Evolutionary conservation across 2,113 vertebrate species (phyloP).

Genomic region (Mola mola): DNA sequence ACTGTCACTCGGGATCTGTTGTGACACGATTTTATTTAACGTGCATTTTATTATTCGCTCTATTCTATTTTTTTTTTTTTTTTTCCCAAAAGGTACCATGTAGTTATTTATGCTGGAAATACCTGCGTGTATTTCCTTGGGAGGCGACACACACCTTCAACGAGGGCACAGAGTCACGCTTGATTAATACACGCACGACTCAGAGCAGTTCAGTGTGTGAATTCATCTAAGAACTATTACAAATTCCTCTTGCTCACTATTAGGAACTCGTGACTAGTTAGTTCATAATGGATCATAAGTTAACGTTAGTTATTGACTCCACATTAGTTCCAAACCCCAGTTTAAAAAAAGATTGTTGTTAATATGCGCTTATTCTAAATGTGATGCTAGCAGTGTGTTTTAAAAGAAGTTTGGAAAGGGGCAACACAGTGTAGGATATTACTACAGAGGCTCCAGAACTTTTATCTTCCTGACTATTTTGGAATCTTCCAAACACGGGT

Average conservation of each 20-base stretch:
- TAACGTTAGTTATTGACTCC: not conserved
- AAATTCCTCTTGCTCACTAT: slow-evolving; percentile 8
- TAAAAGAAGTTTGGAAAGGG: too few relatives aligned
- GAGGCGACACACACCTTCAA: slow-evolving; percentile 22
- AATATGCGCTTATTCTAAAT: too few relatives aligned
- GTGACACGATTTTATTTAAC: slow-evolving; percentile 62
- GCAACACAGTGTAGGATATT: too few relatives aligned
- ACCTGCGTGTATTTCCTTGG: slow-evolving; percentile 3
- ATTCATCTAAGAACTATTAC: not conserved
- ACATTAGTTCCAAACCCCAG: too few relatives aligned
- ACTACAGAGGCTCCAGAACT: too few relatives aligned
- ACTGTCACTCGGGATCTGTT: slow-evolving; percentile 40
- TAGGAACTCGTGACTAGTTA: not conserved
- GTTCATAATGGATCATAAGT: not conserved
- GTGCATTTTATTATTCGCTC: slow-evolving; percentile 43
- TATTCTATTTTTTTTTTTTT: not conserved
- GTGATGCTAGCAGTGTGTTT: too few relatives aligned
- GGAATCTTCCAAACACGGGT: too few relatives aligned
- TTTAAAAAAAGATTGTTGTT: too few relatives aligned
- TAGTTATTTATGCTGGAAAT: slow-evolving; percentile 17
- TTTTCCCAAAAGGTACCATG: slow-evolving; percentile 33
- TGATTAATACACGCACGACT: not conserved
- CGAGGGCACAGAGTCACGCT: slow-evolving; percentile 28
- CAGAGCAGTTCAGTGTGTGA: too few relatives aligned
- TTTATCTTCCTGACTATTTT: too few relatives aligned